Evolutionary conservation across 2,113 vertebrate species (phyloP).

Genomic region (Sclerurus mexicanus): DNA sequence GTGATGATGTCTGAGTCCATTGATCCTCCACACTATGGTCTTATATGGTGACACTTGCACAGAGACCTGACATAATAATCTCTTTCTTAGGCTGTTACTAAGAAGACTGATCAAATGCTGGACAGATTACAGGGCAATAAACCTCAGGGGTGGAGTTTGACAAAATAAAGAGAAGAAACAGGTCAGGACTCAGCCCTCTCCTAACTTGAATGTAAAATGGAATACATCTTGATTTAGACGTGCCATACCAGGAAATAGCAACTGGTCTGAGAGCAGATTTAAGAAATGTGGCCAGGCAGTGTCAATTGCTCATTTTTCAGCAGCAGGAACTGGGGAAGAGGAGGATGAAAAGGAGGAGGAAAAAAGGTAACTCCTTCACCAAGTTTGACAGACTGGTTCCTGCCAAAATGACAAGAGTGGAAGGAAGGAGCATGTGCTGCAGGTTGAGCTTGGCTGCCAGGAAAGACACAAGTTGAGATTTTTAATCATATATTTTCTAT

Average conservation of each 20-base stretch:
- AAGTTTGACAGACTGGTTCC: not conserved
- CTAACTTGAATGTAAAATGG: not conserved
- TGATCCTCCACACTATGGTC: too few species aligned
- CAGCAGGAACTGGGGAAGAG: not conserved
- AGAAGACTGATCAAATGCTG: not conserved
- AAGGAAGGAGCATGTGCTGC: not conserved
- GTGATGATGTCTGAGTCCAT: not conserved
- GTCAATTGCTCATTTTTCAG: not conserved
- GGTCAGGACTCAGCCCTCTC: not conserved
- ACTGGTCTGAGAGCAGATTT: not conserved
- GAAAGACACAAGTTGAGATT: not conserved
- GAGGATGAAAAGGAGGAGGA: not conserved
- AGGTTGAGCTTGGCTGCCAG: not conserved
- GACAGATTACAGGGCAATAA: not conserved
- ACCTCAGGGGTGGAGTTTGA: not conserved
- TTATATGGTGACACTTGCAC: not conserved
- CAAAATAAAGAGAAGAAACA: not conserved
- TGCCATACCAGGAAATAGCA: not conserved
- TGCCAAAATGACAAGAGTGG: not conserved
- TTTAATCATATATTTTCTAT: not conserved
- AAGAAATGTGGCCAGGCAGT: not conserved
- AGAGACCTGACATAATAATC: not conserved
- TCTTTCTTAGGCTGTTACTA: not conserved
- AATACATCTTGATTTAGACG: not conserved
- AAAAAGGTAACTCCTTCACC: not conserved